Percentiles rank a stretch among this genome's conserved stretches.
phyloP scores from a whole-genome alignment of 2,888 invertebrate species.

The Teleiodes luculella region DNA sequence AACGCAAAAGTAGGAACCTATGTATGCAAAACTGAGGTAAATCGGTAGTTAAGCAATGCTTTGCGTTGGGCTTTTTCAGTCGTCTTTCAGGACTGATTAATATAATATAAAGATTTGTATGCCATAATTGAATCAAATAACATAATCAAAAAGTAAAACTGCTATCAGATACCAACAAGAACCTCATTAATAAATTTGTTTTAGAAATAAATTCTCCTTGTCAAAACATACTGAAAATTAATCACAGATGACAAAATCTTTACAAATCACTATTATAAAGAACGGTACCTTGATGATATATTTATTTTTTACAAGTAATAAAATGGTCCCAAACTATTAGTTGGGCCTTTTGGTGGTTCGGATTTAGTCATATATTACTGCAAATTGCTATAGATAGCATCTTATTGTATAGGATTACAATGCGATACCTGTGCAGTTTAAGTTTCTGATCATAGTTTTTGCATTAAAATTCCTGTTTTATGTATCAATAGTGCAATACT shows the following conservation, averaged over 20 bases:
- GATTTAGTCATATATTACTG: constrained; percentile 74
- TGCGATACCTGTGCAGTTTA: constrained; percentile 9
- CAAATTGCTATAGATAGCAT: constrained; percentile 67
- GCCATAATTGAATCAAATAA: too few species aligned
- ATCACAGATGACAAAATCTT: constrained; percentile 40
- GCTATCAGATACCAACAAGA: background rate
- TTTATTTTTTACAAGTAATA: constrained; percentile 25
- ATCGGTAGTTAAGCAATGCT: too few species aligned
- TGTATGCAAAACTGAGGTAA: too few species aligned
- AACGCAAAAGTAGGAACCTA: too few species aligned
- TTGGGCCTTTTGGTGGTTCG: constrained; percentile 21
- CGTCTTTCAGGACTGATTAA: too few species aligned
- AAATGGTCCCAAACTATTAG: constrained; percentile 23
- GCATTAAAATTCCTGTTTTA: too few species aligned
- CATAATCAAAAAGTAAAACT: too few species aligned
- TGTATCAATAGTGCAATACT: too few species aligned
- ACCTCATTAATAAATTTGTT: background rate
- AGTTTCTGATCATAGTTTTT: too few species aligned
- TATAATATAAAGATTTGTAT: too few species aligned
- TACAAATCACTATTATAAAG: constrained; percentile 52
- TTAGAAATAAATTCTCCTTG: constrained; percentile 2
- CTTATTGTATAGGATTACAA: constrained; percentile 40
- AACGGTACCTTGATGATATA: constrained; percentile 32
- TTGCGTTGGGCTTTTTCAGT: too few species aligned
- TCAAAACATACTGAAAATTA: constrained; percentile 39